phyloP scores from a whole-genome alignment of 2,113 vertebrate species.

The Anser brachyrhynchus region DNA sequence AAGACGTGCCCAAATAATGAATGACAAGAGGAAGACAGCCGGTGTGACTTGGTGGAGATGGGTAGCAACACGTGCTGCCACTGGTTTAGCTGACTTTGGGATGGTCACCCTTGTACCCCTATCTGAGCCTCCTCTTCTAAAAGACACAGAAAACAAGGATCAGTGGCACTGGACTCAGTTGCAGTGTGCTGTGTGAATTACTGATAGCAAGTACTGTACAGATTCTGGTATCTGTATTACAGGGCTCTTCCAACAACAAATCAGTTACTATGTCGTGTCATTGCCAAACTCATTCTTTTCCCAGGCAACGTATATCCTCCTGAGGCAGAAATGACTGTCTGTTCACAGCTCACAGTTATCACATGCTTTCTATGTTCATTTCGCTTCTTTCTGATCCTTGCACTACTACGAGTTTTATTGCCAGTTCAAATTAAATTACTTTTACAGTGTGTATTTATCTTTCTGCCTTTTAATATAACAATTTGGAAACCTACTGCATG shows the following conservation, averaged over 20 bases:
- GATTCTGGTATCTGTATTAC: background rate
- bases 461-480: background rate
- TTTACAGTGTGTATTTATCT: background rate
- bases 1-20: background rate
- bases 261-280: accelerated
- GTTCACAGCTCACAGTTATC: background rate
- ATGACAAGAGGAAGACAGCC: background rate
- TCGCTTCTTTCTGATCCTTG: background rate
- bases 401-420: background rate
- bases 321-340: background rate
- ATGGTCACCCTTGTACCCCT: background rate
- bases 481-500: background rate
- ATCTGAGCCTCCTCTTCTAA: background rate
- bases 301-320: background rate
- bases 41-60: background rate
- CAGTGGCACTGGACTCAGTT: accelerated
- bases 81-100: background rate
- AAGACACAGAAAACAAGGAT: background rate
- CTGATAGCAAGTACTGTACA: background rate
- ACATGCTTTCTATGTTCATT: background rate
- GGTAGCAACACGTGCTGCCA: background rate
- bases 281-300: background rate
- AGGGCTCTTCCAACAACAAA: background rate
- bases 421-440: background rate
- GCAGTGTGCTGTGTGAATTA: accelerated